Evolutionary conservation across 2,113 vertebrate species (phyloP).

Genomic region (Sciurus niger): DNA sequence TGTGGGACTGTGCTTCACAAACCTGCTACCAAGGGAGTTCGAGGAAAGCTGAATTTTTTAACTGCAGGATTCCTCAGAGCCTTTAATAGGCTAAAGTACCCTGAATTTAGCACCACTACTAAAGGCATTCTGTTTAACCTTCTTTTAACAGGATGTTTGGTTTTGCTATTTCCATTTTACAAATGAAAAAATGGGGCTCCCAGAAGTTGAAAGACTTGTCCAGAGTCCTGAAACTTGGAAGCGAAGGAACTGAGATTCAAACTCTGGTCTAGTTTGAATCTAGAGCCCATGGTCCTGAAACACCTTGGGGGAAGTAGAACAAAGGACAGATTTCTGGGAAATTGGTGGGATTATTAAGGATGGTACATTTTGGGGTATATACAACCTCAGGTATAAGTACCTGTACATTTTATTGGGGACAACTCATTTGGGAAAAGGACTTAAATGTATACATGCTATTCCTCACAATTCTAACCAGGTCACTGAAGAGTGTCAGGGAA

Average conservation of each 20-base stretch:
- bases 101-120: background rate
- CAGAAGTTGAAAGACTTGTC: background rate
- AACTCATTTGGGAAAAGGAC: too few relatives aligned
- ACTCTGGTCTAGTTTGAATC: background rate
- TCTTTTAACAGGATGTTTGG: background rate
- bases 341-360: background rate
- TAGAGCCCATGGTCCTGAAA: background rate
- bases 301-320: background rate
- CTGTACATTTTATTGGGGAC: background rate
- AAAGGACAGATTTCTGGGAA: background rate
- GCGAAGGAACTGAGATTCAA: background rate
- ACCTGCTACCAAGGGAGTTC: background rate
- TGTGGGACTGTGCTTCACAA: background rate
- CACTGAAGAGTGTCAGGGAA: background rate
- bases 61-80: background rate
- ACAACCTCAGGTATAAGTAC: background rate
- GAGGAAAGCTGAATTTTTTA: background rate
- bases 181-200: background rate
- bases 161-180: background rate
- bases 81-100: background rate
- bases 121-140: background rate
- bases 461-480: background rate
- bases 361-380: fast-evolving
- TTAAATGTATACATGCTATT: background rate
- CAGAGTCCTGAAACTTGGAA: background rate